phyloP scores from a whole-genome alignment of 2,113 vertebrate species.

The Dolichotis patagonum region DNA sequence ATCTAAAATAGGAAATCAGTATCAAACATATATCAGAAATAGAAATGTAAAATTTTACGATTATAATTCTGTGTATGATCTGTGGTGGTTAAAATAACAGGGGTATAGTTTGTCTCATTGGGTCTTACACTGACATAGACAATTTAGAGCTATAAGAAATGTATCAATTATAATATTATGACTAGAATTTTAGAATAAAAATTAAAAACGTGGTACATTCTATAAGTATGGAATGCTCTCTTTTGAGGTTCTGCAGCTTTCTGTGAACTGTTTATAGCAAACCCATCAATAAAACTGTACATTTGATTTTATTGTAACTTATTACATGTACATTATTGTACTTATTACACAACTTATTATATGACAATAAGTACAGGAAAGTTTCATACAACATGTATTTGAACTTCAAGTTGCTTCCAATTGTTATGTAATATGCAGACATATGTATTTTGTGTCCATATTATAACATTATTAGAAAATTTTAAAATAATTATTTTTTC shows the following conservation, averaged over 20 bases:
- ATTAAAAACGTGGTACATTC: neutral
- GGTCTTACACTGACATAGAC: neutral
- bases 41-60: neutral
- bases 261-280: neutral
- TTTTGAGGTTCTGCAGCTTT: neutral
- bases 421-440: neutral
- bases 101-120: neutral
- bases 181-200: neutral
- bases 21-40: neutral
- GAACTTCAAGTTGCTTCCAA: neutral
- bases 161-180: neutral
- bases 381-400: neutral
- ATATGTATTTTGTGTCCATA: neutral
- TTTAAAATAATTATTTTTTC: conserved; percentile 11
- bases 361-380: neutral
- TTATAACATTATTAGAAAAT: neutral
- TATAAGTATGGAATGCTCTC: neutral
- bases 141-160: neutral
- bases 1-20: neutral
- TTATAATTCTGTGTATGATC: neutral
- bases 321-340: too few relatives aligned
- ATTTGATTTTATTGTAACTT: neutral
- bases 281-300: neutral
- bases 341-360: too few relatives aligned
- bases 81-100: neutral